Percentiles rank a stretch among this genome's conserved stretches.
These are phyloP conservation scores for Irena cyanogastra DNA, from an alignment of 2,113 vertebrate species.

Conservation along the genomic window DNA sequence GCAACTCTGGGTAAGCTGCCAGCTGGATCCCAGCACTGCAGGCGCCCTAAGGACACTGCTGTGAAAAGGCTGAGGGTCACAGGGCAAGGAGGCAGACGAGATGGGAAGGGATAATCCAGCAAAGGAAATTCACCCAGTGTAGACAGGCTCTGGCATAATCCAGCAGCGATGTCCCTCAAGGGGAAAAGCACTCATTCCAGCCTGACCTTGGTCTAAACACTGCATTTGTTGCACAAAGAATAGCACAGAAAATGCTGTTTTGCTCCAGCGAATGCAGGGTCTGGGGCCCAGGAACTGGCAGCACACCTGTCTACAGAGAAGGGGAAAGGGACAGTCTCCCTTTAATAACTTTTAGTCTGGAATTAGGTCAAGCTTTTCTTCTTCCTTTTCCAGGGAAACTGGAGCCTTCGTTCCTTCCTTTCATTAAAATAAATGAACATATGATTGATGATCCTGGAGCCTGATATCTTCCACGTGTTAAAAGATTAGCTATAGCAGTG, in stretches of 20 bases:
- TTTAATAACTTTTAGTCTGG: not conserved
- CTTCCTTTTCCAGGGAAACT: not conserved
- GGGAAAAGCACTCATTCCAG: not conserved
- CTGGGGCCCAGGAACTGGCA: not conserved
- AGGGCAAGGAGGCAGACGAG: not conserved
- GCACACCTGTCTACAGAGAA: not conserved
- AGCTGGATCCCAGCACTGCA: not conserved
- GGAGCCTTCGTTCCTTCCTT: not conserved
- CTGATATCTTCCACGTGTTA: constrained; percentile 9
- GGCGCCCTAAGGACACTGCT: not conserved
- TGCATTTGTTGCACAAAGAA: not conserved
- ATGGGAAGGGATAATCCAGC: not conserved
- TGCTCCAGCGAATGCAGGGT: not conserved
- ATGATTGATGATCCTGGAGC: constrained; percentile 8
- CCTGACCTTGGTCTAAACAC: not conserved
- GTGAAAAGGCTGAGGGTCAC: not conserved
- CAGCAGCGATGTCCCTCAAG: not conserved
- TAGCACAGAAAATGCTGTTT: not conserved
- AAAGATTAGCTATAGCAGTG: not conserved
- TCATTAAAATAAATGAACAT: constrained; percentile 13
- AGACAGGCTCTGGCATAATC: not conserved
- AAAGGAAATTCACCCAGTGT: not conserved
- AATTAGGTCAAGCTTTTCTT: constrained; percentile 9
- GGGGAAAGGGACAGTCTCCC: not conserved
- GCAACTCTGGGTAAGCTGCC: not conserved